Percentiles rank a stretch among this genome's conserved stretches.
Conservation (phyloP, 2,888 invertebrate species). For the Amphipyra berbera region DNA sequence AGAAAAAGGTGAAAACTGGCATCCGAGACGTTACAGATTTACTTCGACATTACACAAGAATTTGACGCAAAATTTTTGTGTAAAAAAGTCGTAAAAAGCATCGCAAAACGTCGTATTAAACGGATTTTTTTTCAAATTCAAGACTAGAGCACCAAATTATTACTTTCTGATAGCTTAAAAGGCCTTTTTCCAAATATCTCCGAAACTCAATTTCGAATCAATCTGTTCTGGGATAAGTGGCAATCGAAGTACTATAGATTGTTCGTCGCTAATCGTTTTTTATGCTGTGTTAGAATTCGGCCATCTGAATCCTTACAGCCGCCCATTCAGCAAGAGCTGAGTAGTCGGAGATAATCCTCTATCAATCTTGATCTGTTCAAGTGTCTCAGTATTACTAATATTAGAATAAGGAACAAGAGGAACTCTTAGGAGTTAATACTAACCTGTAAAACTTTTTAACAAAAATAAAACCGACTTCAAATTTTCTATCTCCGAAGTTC, state of each 20-base stretch:
- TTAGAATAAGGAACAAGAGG: no score
- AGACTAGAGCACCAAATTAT: conserved; percentile 1
- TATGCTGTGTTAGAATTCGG: neutral
- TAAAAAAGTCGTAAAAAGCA: conserved; percentile 2
- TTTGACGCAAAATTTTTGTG: conserved; percentile 11
- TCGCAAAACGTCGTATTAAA: neutral
- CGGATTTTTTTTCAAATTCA: conserved; percentile 3
- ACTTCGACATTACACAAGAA: conserved; percentile 16
- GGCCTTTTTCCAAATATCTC: conserved; percentile 8
- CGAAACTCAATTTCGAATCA: conserved; percentile 17
- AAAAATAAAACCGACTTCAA: no score
- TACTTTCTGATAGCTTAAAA: conserved; percentile 10
- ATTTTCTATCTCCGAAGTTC: no score
- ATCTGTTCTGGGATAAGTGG: conserved; percentile 15
- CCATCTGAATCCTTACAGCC: neutral
- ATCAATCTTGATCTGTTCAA: no score
- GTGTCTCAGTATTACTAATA: no score
- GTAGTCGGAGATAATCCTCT: no score
- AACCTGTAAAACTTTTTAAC: no score
- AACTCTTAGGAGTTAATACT: no score
- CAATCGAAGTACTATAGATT: conserved; percentile 8
- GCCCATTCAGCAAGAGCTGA: no score
- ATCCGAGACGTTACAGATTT: conserved; percentile 10
- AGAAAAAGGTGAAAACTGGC: conserved; percentile 12
- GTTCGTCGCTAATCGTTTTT: conserved; percentile 4